Evolutionary conservation across 2,888 invertebrate genomes (phyloP).

Genomic region (Mechanitis mazaeus): DNA sequence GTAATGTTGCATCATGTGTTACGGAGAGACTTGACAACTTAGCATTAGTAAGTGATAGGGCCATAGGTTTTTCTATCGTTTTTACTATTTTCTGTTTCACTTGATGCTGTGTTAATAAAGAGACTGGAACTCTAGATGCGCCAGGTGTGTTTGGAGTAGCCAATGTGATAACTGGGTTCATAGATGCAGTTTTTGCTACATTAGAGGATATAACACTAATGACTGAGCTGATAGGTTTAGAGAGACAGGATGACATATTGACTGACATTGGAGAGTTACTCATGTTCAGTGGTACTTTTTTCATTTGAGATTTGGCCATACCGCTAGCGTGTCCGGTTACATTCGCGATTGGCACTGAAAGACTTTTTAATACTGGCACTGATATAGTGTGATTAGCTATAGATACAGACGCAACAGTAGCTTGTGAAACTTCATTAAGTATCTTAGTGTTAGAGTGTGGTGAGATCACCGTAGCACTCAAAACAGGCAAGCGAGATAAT

Average conservation of each 20-base stretch:
- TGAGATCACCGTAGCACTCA: constrained; percentile 54
- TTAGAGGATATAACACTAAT: constrained; percentile 71
- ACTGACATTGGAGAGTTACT: constrained; percentile 55
- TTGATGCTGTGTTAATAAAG: constrained; percentile 68
- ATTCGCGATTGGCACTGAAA: constrained; percentile 57
- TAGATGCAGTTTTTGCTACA: constrained; percentile 54
- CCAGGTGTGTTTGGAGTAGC: constrained; percentile 54
- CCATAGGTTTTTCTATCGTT: constrained; percentile 71
- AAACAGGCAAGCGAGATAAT: constrained; percentile 57
- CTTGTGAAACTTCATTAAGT: constrained; percentile 75
- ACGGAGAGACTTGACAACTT: constrained; percentile 77
- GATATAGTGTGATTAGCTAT: constrained; percentile 73
- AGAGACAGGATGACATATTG: constrained; percentile 56
- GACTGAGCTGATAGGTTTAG: constrained; percentile 66
- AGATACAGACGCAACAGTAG: constrained; percentile 75
- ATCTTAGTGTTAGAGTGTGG: constrained; percentile 68
- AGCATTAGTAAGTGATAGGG: constrained; percentile 67
- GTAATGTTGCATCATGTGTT: constrained; percentile 76
- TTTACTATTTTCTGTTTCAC: constrained; percentile 73
- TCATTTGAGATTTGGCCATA: constrained; percentile 47
- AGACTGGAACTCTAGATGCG: constrained; percentile 59
- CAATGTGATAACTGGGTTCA: constrained; percentile 61
- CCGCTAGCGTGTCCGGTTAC: constrained; percentile 43
- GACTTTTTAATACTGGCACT: constrained; percentile 66
- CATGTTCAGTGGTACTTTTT: constrained; percentile 58